phyloP scores from a whole-genome alignment of 2,113 vertebrate genomes.

The Melanostigma gelatinosum region DNA sequence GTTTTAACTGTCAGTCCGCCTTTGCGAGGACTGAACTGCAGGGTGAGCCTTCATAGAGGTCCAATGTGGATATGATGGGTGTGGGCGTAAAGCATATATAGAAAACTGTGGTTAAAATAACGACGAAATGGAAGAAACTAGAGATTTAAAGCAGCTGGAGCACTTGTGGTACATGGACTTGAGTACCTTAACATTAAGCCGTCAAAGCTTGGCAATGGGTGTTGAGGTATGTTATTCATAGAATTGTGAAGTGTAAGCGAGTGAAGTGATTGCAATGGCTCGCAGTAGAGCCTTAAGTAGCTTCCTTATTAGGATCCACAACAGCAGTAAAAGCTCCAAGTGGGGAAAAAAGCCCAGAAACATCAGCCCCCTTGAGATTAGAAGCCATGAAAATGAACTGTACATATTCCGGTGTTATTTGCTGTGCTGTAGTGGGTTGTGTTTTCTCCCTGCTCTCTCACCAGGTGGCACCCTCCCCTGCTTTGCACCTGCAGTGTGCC shows the following conservation, averaged over 20 bases:
- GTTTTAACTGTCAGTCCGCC: constrained; percentile 60
- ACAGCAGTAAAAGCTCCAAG: background rate
- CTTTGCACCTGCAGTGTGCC: too few species aligned
- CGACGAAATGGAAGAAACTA: constrained; percentile 7
- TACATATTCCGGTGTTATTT: background rate
- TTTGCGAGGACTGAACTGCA: constrained; percentile 22
- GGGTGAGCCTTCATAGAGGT: constrained; percentile 9
- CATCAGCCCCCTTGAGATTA: background rate
- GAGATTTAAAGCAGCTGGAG: background rate
- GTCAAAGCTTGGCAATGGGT: constrained; percentile 4
- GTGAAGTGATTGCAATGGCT: constrained; percentile 33
- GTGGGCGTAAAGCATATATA: background rate
- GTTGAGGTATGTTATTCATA: constrained; percentile 37
- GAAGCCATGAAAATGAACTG: background rate
- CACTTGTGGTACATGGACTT: background rate
- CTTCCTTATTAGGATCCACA: background rate
- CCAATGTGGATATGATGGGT: constrained; percentile 3
- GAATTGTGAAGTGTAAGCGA: constrained; percentile 2
- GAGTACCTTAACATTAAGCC: constrained; percentile 25
- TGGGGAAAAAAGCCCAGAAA: background rate
- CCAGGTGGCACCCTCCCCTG: too few species aligned
- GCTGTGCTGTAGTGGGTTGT: background rate
- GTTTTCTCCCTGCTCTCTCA: background rate
- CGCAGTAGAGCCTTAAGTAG: constrained; percentile 10
- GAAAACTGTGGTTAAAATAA: background rate